Evolutionary conservation across 2,797 vertebrate species (phyloP), one percentile per base, ranked within the genome.

Genomic region (Coregonus ussuriensis): DNA sequence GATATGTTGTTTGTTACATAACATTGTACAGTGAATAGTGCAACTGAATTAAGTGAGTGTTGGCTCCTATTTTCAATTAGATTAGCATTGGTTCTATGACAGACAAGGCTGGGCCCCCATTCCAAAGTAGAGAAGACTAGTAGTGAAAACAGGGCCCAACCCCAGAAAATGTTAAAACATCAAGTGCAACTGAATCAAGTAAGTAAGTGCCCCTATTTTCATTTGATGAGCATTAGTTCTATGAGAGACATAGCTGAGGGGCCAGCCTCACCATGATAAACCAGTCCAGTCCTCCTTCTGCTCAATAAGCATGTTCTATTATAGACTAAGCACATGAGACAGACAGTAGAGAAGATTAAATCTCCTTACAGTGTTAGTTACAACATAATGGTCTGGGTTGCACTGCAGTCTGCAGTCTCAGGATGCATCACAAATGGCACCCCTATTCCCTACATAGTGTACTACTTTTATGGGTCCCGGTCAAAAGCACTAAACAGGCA

Each of bases 241-340:
- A 51, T 31, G 62, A 72, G 16, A 63, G 41, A 52, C 29, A 47
- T 56, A 9, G n/a, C 14, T 4, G 14, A 63, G 65, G 29, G 6
- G 29, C 33, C 13, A 79, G 74, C 59, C 31, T 15, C 41, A 47
- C 9, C 41, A 13, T 47, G 9, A 47, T 47, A 47, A 11, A 47
- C 9, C 59, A 25, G 16, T 33, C 51, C 29, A 9, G 51, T 18
- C 4, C 14, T 15, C 47, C 63, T 33, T 72, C 71, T 56, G 52
- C 53, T 16, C 31, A n/a, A 52, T 72, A 59, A 59, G 53, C 71
- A 67, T 47, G 29, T 72, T 59, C 52, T 72, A 15, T 54, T 54
- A 63, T 29, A 72, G 52, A 53, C 25, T 31, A 72, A 72, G 31
- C 29, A 72, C 53, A 47, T 47, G 41, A 59, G 31, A 72, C 52